phyloP scores from a whole-genome alignment of 1,140 invertebrate genomes.

The Pseudoatta argentina region DNA sequence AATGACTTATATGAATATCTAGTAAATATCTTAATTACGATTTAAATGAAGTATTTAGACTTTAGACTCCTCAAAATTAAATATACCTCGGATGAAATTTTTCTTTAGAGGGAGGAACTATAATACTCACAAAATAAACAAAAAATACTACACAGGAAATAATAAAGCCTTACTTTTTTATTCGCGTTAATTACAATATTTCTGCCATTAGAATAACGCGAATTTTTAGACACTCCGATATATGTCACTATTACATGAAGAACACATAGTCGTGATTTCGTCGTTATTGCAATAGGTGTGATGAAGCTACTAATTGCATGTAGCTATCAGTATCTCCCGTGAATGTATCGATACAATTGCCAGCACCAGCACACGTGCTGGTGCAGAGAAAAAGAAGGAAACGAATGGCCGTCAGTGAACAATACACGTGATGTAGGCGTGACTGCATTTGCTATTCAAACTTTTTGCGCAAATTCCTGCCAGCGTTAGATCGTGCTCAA shows the following conservation, averaged over 20 bases:
- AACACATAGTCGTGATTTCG: not conserved
- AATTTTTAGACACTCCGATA: not conserved
- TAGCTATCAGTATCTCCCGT: constrained; percentile 13
- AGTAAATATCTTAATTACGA: not conserved
- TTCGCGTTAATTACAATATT: not conserved
- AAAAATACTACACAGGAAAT: no score
- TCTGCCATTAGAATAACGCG: not conserved
- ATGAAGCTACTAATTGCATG: constrained; percentile 27
- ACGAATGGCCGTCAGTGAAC: constrained; percentile 52
- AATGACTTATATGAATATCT: not conserved
- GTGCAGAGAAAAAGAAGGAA: constrained; percentile 58
- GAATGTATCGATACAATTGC: constrained; percentile 42
- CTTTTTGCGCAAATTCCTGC: constrained; percentile 53
- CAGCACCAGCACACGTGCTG: constrained; percentile 3
- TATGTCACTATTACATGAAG: not conserved
- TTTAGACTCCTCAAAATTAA: not conserved
- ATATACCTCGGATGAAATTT: not conserved
- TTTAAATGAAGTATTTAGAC: not conserved
- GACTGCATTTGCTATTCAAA: constrained; percentile 52
- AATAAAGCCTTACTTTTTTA: no score
- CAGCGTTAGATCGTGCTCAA: constrained; percentile 52
- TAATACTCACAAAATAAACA: not conserved
- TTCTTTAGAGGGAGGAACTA: not conserved
- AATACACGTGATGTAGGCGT: constrained; percentile 61
- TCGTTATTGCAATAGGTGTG: constrained; percentile 19